A percentile compares a stretch with the other conserved stretches of the same genome.
phyloP scores from a whole-genome alignment of 2,797 vertebrate genomes.

The Lophotriccus pileatus region DNA sequence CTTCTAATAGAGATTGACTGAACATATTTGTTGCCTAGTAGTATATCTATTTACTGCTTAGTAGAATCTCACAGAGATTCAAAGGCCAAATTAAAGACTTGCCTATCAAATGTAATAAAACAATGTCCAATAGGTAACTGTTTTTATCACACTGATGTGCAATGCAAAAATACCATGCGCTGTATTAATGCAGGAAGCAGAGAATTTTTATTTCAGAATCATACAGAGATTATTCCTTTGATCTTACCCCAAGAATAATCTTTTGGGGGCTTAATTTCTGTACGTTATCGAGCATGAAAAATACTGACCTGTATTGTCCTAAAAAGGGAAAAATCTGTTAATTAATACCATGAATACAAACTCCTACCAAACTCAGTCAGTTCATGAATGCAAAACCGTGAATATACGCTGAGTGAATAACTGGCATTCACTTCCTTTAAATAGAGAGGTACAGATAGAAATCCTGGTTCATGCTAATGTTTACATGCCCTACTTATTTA shows the following conservation, averaged over 20 bases:
- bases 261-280: neutral
- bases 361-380: neutral
- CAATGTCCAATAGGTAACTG: neutral
- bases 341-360: conserved; percentile 14
- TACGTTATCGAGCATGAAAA: neutral
- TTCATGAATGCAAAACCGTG: conserved; percentile 12
- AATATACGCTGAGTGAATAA: conserved; percentile 33
- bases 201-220: neutral
- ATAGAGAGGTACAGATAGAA: conserved; percentile 62
- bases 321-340: neutral
- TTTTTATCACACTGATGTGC: neutral
- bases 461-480: conserved; percentile 15
- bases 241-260: neutral
- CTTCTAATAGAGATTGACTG: neutral
- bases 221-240: neutral
- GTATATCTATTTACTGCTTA: neutral
- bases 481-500: conserved; percentile 67
- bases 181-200: neutral
- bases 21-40: neutral
- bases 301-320: neutral
- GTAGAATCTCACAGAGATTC: neutral
- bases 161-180: neutral
- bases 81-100: neutral
- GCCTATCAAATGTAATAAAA: neutral
- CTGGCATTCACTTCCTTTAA: conserved; percentile 58